A percentile compares a stretch with the other conserved stretches of the same genome.
These are phyloP conservation scores for Eubucco bourcierii DNA, from an alignment of 2,113 vertebrate species.

Conservation along the genomic window DNA sequence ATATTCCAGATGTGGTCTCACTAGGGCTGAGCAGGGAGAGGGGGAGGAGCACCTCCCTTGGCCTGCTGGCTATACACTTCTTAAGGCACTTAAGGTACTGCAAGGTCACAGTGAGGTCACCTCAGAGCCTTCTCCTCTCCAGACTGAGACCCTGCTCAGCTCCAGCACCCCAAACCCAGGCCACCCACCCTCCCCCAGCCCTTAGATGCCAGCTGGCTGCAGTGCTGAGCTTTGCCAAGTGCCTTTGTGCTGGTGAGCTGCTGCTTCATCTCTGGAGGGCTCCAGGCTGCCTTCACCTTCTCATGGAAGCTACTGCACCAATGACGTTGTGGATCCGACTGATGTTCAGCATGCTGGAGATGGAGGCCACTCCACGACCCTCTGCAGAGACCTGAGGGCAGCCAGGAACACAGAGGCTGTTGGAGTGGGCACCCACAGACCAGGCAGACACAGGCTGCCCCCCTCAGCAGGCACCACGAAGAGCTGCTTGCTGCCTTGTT, in stretches of 20 bases:
- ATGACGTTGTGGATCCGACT: constrained; percentile 85
- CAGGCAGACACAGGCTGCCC: not conserved
- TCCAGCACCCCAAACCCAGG: not conserved
- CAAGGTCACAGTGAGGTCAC: too few species aligned
- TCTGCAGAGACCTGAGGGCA: constrained; percentile 80
- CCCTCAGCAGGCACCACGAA: not conserved
- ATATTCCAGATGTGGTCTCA: too few species aligned
- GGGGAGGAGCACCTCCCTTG: too few species aligned
- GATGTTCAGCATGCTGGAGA: constrained; percentile 86
- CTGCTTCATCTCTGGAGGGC: not conserved
- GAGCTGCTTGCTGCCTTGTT: not conserved
- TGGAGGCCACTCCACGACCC: constrained; percentile 84
- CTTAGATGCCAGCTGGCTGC: not conserved
- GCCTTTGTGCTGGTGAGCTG: not conserved
- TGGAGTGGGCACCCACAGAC: rapidly evolving
- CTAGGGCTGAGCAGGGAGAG: too few species aligned
- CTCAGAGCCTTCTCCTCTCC: too few species aligned
- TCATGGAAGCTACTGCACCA: constrained; percentile 80
- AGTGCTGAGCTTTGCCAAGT: not conserved
- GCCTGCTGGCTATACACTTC: too few species aligned
- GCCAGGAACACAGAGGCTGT: not conserved
- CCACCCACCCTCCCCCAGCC: not conserved
- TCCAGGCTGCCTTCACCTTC: constrained; percentile 73
- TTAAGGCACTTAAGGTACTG: too few species aligned
- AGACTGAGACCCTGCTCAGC: not conserved